Percentiles rank a stretch among this genome's conserved stretches.
Evolutionary conservation across 2,113 vertebrate species (phyloP).

Genomic region (Epinephelus lanceolatus): DNA sequence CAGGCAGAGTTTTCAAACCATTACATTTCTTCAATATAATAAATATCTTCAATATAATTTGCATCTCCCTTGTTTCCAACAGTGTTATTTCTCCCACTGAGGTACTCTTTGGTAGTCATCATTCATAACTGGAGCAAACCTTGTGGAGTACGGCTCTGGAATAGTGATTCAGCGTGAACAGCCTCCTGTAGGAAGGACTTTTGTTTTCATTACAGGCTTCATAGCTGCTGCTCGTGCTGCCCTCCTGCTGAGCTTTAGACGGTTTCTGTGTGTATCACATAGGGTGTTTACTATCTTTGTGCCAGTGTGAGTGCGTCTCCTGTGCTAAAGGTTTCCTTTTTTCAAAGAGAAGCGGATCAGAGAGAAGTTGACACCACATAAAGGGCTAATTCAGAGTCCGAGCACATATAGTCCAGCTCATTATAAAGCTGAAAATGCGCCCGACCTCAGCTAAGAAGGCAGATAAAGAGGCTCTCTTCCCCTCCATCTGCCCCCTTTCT

Average conservation of each 20-base stretch:
- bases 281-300: background rate
- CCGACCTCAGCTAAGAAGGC: constrained; percentile 41
- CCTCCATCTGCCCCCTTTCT: constrained; percentile 5
- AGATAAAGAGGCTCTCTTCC: constrained; percentile 26
- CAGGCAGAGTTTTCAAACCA: background rate
- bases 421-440: constrained; percentile 54
- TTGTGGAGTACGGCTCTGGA: background rate
- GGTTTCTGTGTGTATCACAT: background rate
- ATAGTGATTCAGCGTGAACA: constrained; percentile 9
- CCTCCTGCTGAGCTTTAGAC: constrained; percentile 5
- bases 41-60: background rate
- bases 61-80: background rate
- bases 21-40: background rate
- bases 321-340: constrained; percentile 46
- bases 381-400: constrained; percentile 52
- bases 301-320: background rate
- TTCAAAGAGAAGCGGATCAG: background rate
- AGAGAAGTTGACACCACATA: constrained; percentile 42
- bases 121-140: background rate
- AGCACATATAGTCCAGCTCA: constrained; percentile 59
- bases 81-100: constrained; percentile 1
- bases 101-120: background rate
- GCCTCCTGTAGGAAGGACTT: constrained; percentile 1
- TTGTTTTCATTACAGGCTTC: constrained; percentile 20
- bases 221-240: background rate